Percentiles rank a stretch among this genome's conserved stretches.
Evolutionary conservation across 2,888 invertebrate genomes (phyloP).

Genomic region (Synergus japonicus): DNA sequence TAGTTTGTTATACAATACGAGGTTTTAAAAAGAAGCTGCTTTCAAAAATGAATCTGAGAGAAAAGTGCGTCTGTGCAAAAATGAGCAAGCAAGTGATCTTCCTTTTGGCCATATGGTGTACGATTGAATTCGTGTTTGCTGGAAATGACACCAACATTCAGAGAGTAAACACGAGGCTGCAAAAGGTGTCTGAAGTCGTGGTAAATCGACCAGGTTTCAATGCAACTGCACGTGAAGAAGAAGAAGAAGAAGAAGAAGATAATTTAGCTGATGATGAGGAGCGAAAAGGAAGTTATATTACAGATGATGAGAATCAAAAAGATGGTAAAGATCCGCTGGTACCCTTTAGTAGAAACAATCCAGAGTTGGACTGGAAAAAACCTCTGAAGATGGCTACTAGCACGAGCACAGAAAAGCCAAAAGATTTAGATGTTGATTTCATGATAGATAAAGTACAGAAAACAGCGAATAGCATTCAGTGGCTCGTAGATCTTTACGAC

Average conservation of each 20-base stretch:
- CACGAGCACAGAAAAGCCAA: constrained; percentile 57
- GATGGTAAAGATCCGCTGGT: constrained; percentile 53
- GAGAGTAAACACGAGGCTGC: constrained; percentile 49
- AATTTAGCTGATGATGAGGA: not conserved
- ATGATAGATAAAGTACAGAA: constrained; percentile 67
- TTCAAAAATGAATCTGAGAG: not conserved
- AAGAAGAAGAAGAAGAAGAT: constrained; percentile 44
- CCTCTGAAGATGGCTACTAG: constrained; percentile 62
- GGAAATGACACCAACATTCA: constrained; percentile 58
- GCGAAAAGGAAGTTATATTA: not conserved
- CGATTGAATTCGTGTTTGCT: constrained; percentile 35
- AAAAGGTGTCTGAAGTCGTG: not conserved
- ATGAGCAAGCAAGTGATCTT: constrained; percentile 42
- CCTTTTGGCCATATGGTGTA: constrained; percentile 44
- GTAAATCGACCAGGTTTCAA: constrained; percentile 50
- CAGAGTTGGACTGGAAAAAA: constrained; percentile 73
- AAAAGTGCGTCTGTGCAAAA: constrained; percentile 22
- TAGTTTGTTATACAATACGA: not conserved
- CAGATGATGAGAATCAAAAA: constrained; percentile 14
- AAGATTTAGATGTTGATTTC: constrained; percentile 71
- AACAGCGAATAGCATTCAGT: constrained; percentile 79
- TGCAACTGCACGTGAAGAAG: constrained; percentile 49
- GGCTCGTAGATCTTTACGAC: constrained; percentile 83
- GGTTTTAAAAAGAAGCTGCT: not conserved
- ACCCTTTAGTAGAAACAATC: constrained; percentile 71